Percentiles rank a stretch among this genome's conserved stretches.
These are phyloP conservation scores for Hafferia zeledoni DNA, from an alignment of 2,797 vertebrate genomes.

Conservation along the genomic window DNA sequence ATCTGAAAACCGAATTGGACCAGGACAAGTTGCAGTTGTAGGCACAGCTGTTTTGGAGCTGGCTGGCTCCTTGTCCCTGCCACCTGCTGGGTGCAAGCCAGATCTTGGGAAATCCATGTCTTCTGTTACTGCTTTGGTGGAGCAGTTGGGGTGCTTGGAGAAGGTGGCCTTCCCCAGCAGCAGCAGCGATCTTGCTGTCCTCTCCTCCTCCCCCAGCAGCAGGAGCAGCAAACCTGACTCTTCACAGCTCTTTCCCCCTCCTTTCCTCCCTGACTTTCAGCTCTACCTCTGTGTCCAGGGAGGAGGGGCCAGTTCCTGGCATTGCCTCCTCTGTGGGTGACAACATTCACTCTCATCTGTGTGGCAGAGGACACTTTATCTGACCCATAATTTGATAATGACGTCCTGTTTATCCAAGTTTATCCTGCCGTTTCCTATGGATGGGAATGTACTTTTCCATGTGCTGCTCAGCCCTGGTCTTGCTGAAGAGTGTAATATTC, in stretches of 20 bases:
- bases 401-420: not conserved
- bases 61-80: not conserved
- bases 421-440: not conserved
- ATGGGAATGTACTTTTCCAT: constrained; percentile 29
- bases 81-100: fast-evolving
- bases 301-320: not conserved
- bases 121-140: not conserved
- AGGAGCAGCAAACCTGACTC: not conserved
- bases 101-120: not conserved
- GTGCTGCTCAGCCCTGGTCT: not conserved
- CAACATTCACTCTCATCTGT: not conserved
- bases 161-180: not conserved
- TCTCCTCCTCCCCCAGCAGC: not conserved
- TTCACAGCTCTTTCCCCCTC: not conserved
- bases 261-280: not conserved
- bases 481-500: not conserved
- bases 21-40: not conserved
- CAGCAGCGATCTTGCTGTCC: not conserved
- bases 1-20: not conserved
- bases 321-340: not conserved
- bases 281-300: not conserved
- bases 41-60: not conserved
- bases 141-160: not conserved
- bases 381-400: constrained; percentile 16
- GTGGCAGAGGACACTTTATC: not conserved